A percentile compares a stretch with the other conserved stretches of the same genome.
Evolutionary conservation across 2,888 invertebrate genomes (phyloP).

Genomic region (Monopis laevigella): DNA sequence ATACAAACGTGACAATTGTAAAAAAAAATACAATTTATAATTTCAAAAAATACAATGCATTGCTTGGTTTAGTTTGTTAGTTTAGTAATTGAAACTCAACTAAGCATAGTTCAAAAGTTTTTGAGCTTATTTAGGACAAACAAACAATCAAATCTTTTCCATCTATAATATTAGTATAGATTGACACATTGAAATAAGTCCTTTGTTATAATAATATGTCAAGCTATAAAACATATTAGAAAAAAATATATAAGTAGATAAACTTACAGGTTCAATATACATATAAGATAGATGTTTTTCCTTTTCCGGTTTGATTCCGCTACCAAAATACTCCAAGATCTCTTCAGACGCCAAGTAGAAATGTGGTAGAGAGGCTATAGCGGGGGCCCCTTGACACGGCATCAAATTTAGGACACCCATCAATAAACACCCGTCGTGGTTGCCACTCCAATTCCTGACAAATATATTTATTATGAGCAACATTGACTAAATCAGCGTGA

Average conservation of each 20-base stretch:
- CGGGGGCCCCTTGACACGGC: slow-evolving; percentile 67
- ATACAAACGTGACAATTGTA: too few relatives aligned
- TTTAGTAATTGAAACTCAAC: too few relatives aligned
- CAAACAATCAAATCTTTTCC: too few relatives aligned
- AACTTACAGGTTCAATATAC: slow-evolving; percentile 69
- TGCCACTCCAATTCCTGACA: slow-evolving; percentile 48
- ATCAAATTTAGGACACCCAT: slow-evolving; percentile 62
- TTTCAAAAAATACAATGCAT: too few relatives aligned
- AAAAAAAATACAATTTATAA: too few relatives aligned
- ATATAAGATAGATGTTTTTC: slow-evolving; percentile 66
- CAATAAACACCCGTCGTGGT: slow-evolving; percentile 54
- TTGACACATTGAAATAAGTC: too few relatives aligned
- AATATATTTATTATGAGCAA: neutral
- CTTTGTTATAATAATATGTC: too few relatives aligned
- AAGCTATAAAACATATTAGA: neutral
- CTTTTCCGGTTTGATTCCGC: slow-evolving; percentile 59
- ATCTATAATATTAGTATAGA: too few relatives aligned
- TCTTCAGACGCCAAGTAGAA: slow-evolving; percentile 67
- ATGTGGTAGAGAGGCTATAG: slow-evolving; percentile 73
- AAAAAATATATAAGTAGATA: slow-evolving; percentile 10
- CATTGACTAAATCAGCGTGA: too few relatives aligned
- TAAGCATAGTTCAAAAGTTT: too few relatives aligned
- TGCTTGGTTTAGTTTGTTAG: too few relatives aligned
- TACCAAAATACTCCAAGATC: slow-evolving; percentile 52
- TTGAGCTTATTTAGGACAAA: too few relatives aligned